Evolutionary conservation across 2,797 vertebrate species (phyloP).

Genomic region (Cynopterus sphinx): DNA sequence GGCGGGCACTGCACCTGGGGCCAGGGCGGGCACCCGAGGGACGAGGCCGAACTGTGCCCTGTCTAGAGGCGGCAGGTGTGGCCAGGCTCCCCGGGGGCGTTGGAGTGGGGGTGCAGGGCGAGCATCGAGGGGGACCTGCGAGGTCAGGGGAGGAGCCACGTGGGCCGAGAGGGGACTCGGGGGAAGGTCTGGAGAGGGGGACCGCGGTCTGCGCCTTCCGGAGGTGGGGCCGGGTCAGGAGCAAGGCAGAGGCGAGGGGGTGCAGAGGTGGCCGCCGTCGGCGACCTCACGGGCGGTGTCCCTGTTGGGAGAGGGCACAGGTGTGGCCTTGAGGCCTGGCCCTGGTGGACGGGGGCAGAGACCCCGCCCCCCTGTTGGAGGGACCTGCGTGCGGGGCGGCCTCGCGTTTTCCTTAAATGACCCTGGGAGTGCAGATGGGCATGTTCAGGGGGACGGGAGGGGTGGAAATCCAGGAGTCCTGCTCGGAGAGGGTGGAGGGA

Average conservation of each 20-base stretch:
- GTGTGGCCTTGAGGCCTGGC: neutral
- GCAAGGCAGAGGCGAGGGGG: neutral
- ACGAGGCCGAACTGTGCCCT: no score
- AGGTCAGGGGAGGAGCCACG: fast-evolving
- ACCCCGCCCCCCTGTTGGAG: no score
- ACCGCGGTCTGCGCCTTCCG: fast-evolving
- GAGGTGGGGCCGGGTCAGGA: neutral
- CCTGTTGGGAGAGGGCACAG: fast-evolving
- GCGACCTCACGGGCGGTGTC: neutral
- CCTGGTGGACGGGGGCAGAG: fast-evolving
- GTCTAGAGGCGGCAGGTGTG: neutral
- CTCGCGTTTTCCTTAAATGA: neutral
- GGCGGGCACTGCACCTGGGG: no score
- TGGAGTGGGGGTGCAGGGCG: neutral
- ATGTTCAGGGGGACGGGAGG: neutral
- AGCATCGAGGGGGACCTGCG: neutral
- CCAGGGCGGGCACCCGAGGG: fast-evolving
- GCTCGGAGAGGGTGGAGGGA: neutral
- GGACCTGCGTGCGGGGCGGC: neutral
- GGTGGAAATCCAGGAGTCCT: neutral
- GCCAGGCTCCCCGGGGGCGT: fast-evolving
- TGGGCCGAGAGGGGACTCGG: neutral
- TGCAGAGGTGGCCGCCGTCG: no score
- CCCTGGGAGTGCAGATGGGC: fast-evolving
- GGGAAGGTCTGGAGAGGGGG: neutral